Base-by-base conservation (phyloP, 2,888 invertebrate species). In the Peribatodes rhomboidaria region DNA sequence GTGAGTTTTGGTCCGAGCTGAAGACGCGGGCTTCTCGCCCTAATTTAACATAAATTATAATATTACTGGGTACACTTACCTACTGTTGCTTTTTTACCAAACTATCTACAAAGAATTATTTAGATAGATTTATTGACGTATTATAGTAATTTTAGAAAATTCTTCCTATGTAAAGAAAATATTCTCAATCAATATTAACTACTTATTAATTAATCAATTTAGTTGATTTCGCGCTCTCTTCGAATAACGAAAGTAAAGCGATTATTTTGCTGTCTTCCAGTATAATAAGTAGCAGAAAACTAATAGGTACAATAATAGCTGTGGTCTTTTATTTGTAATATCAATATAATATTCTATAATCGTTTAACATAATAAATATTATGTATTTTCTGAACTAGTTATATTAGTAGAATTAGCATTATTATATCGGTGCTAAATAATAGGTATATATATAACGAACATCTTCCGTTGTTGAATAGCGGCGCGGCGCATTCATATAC, bases 201-300 rank as follows among this genome's bases (percentile, higher is more conserved):
- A n/a, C n/a, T n/a, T n/a, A n/a, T n/a, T n/a, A n/a, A n/a, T 74
- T 77, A 74, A 71, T 76, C 22, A 64, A 37, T 60, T 44, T 49
- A 44, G 41, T 57, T 46, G 71, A 60, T 50, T 72, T 72, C 68
- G 69, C 64, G 60, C 74, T 70, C 69, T 9, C 13, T 10, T 27
- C 35, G 20, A 46, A 55, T 18, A 8, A 37, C 14, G 47, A 37
- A 44, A 71, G 70, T 71, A 71, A 70, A 75, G 73, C 73, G 63
- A 80, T 89, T 89, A 78, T 76, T 84, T 88, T 86, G 82, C 80
- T 73, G 91, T 90, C 90, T 92, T 91, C 91, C 91, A 91, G 75
- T 90, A 87, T 78, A 75, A 73, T 87, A 89, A 87, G 86, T 80
- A 78, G 78, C 81, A 82, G 82, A 78, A 37, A 49, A 69, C 72